phyloP scores from a whole-genome alignment of 2,113 vertebrate genomes.

The Podocnemis expansa region DNA sequence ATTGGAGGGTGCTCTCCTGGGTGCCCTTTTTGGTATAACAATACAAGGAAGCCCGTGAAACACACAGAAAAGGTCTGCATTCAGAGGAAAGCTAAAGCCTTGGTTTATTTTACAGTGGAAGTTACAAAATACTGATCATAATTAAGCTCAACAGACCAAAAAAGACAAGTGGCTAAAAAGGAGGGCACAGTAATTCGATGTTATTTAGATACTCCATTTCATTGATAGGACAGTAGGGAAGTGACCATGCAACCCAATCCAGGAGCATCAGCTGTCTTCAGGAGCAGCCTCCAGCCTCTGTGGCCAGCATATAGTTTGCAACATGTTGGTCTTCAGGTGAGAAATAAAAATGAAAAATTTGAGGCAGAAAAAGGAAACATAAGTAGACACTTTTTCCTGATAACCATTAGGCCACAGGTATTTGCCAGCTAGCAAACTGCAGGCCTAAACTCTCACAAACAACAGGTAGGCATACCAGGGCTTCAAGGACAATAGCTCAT shows the following conservation, averaged over 20 bases:
- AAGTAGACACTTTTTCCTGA: neutral
- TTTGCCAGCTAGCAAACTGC: too few relatives aligned
- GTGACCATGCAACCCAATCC: neutral
- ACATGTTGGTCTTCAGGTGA: neutral
- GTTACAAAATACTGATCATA: constrained; percentile 3
- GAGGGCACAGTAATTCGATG: neutral
- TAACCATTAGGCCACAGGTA: too few relatives aligned
- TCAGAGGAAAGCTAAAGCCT: neutral
- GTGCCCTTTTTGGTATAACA: too few relatives aligned
- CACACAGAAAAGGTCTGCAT: neutral
- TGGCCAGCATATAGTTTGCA: too few relatives aligned
- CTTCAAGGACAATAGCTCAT: too few relatives aligned
- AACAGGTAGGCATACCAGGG: too few relatives aligned
- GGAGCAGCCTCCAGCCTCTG: neutral
- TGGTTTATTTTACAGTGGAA: constrained; percentile 10
- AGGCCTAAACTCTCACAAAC: too few relatives aligned
- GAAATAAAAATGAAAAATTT: accelerated
- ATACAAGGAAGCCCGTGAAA: neutral
- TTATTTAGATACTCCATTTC: neutral
- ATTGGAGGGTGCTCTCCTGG: too few relatives aligned
- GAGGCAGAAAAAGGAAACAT: neutral
- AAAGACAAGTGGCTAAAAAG: neutral
- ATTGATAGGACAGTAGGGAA: neutral
- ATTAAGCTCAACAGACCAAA: neutral
- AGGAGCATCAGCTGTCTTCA: neutral